A percentile compares a stretch with the other conserved stretches of the same genome.
These are phyloP conservation scores for Molothrus ater DNA, from an alignment of 2,797 vertebrate species.

Conservation along the genomic window DNA sequence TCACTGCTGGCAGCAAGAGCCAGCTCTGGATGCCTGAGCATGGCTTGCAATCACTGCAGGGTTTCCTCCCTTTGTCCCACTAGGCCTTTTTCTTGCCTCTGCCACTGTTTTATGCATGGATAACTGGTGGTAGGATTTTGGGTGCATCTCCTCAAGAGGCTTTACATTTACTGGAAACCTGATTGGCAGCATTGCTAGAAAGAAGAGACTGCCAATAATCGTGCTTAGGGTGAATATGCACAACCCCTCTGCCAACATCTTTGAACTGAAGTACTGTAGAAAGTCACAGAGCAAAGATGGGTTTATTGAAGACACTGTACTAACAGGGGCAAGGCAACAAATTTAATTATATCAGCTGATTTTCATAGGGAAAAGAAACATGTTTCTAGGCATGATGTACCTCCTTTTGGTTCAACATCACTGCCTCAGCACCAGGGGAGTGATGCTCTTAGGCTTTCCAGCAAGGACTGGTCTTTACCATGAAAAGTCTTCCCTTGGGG, in stretches of 20 bases:
- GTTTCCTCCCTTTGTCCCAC: rapidly evolving
- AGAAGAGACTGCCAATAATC: neutral
- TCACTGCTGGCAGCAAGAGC: neutral
- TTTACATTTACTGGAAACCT: neutral
- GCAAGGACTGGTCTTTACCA: neutral
- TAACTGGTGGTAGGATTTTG: neutral
- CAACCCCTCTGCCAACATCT: neutral
- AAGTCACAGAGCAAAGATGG: neutral
- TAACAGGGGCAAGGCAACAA: neutral
- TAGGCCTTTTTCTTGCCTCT: neutral
- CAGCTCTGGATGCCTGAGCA: neutral
- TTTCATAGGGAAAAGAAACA: neutral
- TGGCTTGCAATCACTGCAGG: neutral
- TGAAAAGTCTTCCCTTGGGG: rapidly evolving
- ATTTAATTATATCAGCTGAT: neutral
- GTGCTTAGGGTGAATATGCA: neutral
- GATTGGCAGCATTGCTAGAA: neutral
- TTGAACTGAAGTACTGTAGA: neutral
- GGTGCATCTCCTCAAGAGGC: neutral
- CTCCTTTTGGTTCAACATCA: neutral
- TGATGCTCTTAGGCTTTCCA: neutral
- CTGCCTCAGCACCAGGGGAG: neutral
- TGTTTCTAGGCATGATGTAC: neutral
- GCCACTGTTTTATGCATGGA: neutral
- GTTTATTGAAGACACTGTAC: neutral